phyloP scores from a whole-genome alignment of 2,888 invertebrate genomes.

The Sinhomidia bicolor region DNA sequence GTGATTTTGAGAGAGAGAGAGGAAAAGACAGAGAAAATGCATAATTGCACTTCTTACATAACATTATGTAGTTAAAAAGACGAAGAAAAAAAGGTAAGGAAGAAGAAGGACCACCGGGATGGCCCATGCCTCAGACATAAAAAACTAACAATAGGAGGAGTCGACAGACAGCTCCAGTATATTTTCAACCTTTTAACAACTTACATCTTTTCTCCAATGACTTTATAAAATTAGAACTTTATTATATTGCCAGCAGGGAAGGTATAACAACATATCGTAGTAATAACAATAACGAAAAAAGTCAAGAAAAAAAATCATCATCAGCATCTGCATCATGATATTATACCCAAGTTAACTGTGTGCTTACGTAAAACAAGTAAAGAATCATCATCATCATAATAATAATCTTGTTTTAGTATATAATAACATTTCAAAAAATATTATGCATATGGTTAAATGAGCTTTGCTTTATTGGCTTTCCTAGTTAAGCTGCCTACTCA shows the following conservation, averaged over 20 bases:
- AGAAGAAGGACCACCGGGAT: conserved; percentile 79
- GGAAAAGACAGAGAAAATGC: conserved; percentile 40
- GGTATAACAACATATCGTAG: conserved; percentile 72
- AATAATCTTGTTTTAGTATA: conserved; percentile 25
- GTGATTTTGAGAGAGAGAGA: not conserved
- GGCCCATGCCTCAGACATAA: conserved; percentile 75
- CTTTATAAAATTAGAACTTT: conserved; percentile 80
- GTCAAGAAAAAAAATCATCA: conserved; percentile 24
- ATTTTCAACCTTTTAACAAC: conserved; percentile 78
- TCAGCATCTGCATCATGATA: conserved; percentile 39
- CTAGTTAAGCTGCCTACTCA: conserved; percentile 33
- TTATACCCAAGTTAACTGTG: conserved; percentile 14
- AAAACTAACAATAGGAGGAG: conserved; percentile 79
- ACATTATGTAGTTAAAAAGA: conserved; percentile 66
- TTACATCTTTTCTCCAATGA: conserved; percentile 78
- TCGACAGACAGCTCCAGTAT: conserved; percentile 79
- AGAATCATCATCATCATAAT: conserved; percentile 40
- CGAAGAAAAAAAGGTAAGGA: conserved; percentile 56
- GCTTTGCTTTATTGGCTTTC: conserved; percentile 46
- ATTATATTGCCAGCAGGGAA: conserved; percentile 76
- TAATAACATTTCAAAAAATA: conserved; percentile 23
- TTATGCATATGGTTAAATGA: conserved; percentile 49
- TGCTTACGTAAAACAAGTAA: conserved; percentile 5
- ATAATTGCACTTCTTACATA: conserved; percentile 60
- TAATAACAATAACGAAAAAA: conserved; percentile 69